phyloP scores from a whole-genome alignment of 2,797 vertebrate genomes.

The Oreonectes daqikongensis region DNA sequence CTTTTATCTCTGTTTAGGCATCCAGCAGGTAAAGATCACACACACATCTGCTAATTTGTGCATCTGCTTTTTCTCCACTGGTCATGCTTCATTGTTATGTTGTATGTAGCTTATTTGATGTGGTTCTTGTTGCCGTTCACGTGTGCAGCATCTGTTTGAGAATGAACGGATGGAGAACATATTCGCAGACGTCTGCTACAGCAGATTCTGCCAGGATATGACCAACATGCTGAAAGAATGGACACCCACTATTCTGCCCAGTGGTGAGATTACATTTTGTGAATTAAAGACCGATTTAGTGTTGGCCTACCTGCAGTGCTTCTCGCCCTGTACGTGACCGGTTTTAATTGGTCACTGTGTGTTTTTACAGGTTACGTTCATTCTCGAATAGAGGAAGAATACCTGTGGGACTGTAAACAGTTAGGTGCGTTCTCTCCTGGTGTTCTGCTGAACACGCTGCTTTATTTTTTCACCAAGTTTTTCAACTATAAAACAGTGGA shows the following conservation, averaged over 20 bases:
- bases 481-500: slow-evolving; percentile 90
- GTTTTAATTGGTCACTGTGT: background rate
- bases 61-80: background rate
- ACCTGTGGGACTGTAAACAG: slow-evolving; percentile 97
- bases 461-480: slow-evolving; percentile 98
- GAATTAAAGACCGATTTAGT: background rate
- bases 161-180: slow-evolving; percentile 98
- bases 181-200: slow-evolving; percentile 95
- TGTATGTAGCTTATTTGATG: background rate
- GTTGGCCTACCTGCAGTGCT: background rate
- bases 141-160: slow-evolving; percentile 90
- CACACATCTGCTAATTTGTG: background rate
- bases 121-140: background rate
- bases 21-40: slow-evolving; percentile 86
- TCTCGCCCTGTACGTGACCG: background rate
- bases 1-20: slow-evolving; percentile 97
- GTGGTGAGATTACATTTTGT: slow-evolving; percentile 77
- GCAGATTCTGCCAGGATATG: slow-evolving; percentile 90
- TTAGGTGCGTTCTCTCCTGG: slow-evolving; percentile 96
- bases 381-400: slow-evolving; percentile 95
- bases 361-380: slow-evolving; percentile 87
- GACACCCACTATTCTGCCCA: slow-evolving; percentile 87
- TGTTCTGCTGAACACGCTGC: slow-evolving; percentile 95
- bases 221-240: slow-evolving; percentile 88
- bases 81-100: background rate